A percentile compares a stretch with the other conserved stretches of the same genome.
phyloP scores from a whole-genome alignment of 2,113 vertebrate genomes.

The Lucifuga dentata region DNA sequence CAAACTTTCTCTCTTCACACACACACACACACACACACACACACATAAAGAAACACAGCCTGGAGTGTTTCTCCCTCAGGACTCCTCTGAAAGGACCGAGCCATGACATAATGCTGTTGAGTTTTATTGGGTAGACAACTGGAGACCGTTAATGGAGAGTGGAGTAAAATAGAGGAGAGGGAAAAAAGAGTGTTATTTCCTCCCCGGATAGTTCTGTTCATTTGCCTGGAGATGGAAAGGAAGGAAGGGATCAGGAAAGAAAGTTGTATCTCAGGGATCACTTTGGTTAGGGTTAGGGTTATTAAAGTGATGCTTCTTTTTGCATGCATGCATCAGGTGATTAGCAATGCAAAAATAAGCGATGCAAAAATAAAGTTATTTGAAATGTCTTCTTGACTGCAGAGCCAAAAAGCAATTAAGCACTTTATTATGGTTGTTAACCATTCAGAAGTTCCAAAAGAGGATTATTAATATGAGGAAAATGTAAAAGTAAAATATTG shows the following conservation, averaged over 20 bases:
- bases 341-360: too few species aligned
- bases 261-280: background rate
- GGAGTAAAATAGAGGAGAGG: conserved; percentile 31
- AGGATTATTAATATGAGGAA: too few species aligned
- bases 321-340: background rate
- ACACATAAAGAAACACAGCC: conserved; percentile 41
- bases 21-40: conserved; percentile 30
- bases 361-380: background rate
- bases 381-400: too few species aligned
- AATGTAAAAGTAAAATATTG: too few species aligned
- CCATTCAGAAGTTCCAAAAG: too few species aligned
- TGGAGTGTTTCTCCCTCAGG: conserved; percentile 40
- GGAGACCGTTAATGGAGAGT: conserved; percentile 48
- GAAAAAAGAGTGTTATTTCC: conserved; percentile 31
- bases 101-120: conserved; percentile 62
- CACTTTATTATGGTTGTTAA: too few species aligned
- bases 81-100: conserved; percentile 42
- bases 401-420: too few species aligned
- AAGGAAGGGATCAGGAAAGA: background rate
- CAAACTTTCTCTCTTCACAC: conserved; percentile 26
- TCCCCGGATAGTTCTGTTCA: conserved; percentile 29
- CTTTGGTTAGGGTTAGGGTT: too few species aligned
- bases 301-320: background rate
- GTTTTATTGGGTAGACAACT: conserved; percentile 63
- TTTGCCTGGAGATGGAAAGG: conserved; percentile 35